phyloP scores from a whole-genome alignment of 1,140 invertebrate species.

The Ceratina japonica region DNA sequence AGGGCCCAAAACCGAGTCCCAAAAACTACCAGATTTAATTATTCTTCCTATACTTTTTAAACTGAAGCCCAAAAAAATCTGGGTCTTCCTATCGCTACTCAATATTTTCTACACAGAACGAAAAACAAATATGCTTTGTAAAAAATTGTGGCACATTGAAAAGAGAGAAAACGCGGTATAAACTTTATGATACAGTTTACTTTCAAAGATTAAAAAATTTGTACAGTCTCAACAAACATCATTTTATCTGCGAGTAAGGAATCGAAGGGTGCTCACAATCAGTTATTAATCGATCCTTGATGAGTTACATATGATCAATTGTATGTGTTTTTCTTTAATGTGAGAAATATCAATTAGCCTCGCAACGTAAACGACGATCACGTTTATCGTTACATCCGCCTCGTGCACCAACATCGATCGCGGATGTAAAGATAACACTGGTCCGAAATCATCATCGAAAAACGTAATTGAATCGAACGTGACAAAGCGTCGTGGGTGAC shows the following conservation, averaged over 20 bases:
- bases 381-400: background rate
- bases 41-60: no score
- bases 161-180: constrained; percentile 15
- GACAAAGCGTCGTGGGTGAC: background rate
- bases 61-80: no score
- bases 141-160: background rate
- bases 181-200: constrained; percentile 47
- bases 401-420: no score
- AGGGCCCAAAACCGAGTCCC: no score
- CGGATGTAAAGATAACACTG: background rate
- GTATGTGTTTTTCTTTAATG: background rate
- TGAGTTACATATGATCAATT: no score
- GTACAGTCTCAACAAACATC: constrained; percentile 47
- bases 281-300: constrained; percentile 2
- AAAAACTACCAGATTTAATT: no score
- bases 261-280: constrained; percentile 21
- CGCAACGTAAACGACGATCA: background rate
- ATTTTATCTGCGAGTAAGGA: constrained; percentile 31
- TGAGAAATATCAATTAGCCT: constrained; percentile 1
- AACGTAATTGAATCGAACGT: constrained; percentile 5
- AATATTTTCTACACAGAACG: background rate
- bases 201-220: constrained; percentile 51
- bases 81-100: no score
- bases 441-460: background rate
- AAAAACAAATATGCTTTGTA: background rate